Evolutionary conservation across 1,140 invertebrate species (phyloP).

Genomic region (Zaprionus capensis): DNA sequence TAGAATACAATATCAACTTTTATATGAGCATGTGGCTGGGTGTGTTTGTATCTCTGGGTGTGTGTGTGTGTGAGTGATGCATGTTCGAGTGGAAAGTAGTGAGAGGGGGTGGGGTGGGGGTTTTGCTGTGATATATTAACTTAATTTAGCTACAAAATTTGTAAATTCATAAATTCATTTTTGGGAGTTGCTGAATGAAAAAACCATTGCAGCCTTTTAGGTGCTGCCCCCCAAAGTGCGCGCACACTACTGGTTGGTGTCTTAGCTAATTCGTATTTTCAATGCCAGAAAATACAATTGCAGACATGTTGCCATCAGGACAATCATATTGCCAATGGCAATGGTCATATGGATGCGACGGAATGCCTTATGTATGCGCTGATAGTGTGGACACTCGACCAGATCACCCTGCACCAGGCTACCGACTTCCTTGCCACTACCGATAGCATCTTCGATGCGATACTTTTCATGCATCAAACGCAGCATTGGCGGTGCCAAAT

Average conservation of each 20-base stretch:
- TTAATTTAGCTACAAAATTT: constrained; percentile 32
- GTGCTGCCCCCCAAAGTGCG: constrained; percentile 20
- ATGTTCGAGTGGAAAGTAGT: neutral
- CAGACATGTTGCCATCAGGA: constrained; percentile 88
- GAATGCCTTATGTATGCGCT: constrained; percentile 87
- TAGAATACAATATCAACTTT: constrained; percentile 50
- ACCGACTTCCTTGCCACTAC: constrained; percentile 89
- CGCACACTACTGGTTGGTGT: constrained; percentile 40
- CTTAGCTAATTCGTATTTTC: constrained; percentile 85
- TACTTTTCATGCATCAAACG: constrained; percentile 87
- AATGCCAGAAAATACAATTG: constrained; percentile 89
- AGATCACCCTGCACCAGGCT: constrained; percentile 87
- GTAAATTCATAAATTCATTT: constrained; percentile 49
- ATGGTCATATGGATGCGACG: constrained; percentile 88
- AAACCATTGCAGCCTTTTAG: constrained; percentile 40
- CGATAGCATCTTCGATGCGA: constrained; percentile 88
- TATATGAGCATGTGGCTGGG: constrained; percentile 13
- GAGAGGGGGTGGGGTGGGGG: neutral
- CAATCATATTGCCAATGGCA: constrained; percentile 89
- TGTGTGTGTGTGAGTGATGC: constrained; percentile 24
- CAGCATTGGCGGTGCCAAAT: constrained; percentile 88
- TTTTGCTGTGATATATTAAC: constrained; percentile 21
- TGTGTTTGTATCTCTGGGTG: neutral
- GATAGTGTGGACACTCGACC: constrained; percentile 88
- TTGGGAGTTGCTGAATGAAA: constrained; percentile 5